Evolutionary conservation across 1,140 invertebrate species (phyloP).

Genomic region (Leptinotarsa lineolata): DNA sequence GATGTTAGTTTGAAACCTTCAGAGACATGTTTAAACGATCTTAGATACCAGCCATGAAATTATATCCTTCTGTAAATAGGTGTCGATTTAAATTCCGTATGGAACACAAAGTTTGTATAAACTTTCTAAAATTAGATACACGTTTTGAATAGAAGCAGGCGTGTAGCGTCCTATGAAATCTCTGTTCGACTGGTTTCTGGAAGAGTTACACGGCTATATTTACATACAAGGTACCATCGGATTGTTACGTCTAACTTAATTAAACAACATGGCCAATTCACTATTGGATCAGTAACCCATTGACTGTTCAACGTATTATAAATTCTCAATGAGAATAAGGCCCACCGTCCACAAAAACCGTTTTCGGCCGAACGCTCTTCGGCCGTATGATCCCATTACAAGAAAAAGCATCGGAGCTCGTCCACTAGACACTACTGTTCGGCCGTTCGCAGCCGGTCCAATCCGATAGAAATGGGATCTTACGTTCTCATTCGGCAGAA

Average conservation of each 20-base stretch:
- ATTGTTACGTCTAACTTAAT: background rate
- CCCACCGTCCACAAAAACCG: no score
- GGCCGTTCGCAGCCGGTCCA: no score
- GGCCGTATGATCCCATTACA: no score
- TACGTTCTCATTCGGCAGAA: no score
- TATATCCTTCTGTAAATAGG: slow-evolving; percentile 22
- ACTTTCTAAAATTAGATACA: slow-evolving; percentile 22
- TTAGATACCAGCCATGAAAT: slow-evolving; percentile 18
- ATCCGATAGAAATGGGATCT: no score
- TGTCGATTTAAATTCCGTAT: slow-evolving; percentile 21
- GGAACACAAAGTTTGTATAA: slow-evolving; percentile 25
- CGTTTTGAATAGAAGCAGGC: background rate
- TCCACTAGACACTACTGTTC: no score
- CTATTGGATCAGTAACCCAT: no score
- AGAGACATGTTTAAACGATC: slow-evolving; percentile 15
- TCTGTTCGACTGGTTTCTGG: background rate
- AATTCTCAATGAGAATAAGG: no score
- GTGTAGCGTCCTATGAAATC: background rate
- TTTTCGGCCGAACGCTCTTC: no score
- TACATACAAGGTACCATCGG: background rate
- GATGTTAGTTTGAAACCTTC: background rate
- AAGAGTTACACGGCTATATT: background rate
- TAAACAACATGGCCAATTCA: no score
- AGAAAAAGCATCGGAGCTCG: no score
- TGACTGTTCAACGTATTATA: no score